Evolutionary conservation across 2,797 vertebrate species (phyloP).

Genomic region (Sebastes aleutianus): DNA sequence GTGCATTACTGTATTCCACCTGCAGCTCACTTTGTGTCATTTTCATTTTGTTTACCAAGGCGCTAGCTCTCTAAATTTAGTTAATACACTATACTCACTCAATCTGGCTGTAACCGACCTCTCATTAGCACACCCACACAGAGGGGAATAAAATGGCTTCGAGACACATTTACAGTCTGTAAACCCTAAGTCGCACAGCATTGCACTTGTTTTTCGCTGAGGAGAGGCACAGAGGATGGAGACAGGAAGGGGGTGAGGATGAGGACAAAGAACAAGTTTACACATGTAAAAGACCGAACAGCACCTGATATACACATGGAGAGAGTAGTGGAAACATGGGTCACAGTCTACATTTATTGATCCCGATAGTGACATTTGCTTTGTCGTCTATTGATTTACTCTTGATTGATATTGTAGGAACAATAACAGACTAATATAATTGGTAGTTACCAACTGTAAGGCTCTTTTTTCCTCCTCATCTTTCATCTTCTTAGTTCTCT

Average conservation of each 20-base stretch:
- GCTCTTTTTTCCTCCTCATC: background rate
- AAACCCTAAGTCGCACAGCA: background rate
- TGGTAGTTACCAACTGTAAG: background rate
- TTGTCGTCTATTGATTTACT: background rate
- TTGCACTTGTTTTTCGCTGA: constrained; percentile 9
- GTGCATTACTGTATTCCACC: background rate
- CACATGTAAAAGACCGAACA: background rate
- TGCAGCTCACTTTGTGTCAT: background rate
- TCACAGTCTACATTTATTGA: background rate
- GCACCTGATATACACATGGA: background rate
- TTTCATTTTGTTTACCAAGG: constrained; percentile 14
- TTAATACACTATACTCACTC: constrained; percentile 3
- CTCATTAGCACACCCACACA: constrained; percentile 5
- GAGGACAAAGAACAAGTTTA: background rate
- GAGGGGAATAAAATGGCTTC: background rate
- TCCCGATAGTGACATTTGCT: background rate
- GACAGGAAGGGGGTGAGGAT: background rate
- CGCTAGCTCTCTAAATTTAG: constrained; percentile 13
- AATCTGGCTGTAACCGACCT: constrained; percentile 9
- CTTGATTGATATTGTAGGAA: background rate
- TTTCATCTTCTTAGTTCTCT: background rate
- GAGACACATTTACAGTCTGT: constrained; percentile 21
- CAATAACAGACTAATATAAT: background rate
- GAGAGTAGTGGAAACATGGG: background rate
- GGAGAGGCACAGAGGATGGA: background rate